These are phyloP conservation scores for Eleginops maclovinus DNA, from an alignment of 2,113 vertebrate genomes.

Conservation along the genomic window DNA sequence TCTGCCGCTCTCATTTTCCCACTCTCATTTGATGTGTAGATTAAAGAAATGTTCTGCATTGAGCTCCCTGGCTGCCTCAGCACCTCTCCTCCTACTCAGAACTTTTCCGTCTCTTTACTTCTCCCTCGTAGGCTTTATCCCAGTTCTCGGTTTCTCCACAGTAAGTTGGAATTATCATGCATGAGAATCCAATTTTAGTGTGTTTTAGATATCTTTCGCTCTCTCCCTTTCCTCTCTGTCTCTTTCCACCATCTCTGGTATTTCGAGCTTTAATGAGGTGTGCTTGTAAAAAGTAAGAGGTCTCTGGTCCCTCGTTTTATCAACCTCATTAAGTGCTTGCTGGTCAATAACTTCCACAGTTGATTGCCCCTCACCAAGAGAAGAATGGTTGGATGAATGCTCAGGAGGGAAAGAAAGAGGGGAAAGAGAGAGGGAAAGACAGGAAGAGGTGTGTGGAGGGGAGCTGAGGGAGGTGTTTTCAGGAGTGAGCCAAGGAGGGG, in stretches of 20 bases:
- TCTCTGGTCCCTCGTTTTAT: slow-evolving; percentile 64
- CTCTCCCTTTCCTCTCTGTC: background rate
- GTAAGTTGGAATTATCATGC: slow-evolving; percentile 22
- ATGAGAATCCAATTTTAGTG: slow-evolving; percentile 32
- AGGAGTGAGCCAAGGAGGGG: slow-evolving; percentile 2
- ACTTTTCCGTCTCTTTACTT: slow-evolving; percentile 36
- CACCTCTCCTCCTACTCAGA: slow-evolving; percentile 57
- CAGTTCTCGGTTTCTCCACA: slow-evolving; percentile 34
- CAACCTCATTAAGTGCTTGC: slow-evolving; percentile 73
- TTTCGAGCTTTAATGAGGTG: slow-evolving; percentile 53
- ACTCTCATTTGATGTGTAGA: slow-evolving; percentile 76
- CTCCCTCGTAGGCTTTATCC: slow-evolving; percentile 22
- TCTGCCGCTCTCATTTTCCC: slow-evolving; percentile 66
- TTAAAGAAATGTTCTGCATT: slow-evolving; percentile 66
- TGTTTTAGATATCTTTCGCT: slow-evolving; percentile 16
- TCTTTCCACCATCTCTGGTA: slow-evolving; percentile 6
- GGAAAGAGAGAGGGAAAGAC: background rate
- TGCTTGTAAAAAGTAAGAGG: slow-evolving; percentile 65
- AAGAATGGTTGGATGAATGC: slow-evolving; percentile 32
- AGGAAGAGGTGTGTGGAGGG: slow-evolving; percentile 6
- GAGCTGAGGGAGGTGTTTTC: slow-evolving; percentile 38
- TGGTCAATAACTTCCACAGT: slow-evolving; percentile 60
- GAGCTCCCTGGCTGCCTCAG: slow-evolving; percentile 59
- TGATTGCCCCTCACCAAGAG: slow-evolving; percentile 41
- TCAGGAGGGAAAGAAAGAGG: slow-evolving; percentile 16